Evolutionary conservation across 1,140 invertebrate species (phyloP).

Genomic region (Armadillidium nasatum): DNA sequence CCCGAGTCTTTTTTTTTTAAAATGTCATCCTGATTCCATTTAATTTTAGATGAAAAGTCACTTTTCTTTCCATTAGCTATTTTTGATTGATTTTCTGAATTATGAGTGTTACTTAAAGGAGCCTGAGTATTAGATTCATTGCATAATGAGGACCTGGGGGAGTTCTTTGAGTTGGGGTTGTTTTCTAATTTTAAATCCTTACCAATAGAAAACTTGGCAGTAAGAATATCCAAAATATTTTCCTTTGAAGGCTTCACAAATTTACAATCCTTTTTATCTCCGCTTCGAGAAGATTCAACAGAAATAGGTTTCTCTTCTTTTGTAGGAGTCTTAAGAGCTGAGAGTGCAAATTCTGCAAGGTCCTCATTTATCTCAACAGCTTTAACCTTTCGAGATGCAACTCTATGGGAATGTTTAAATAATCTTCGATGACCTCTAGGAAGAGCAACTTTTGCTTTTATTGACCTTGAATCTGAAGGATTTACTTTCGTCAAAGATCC

Average conservation of each 20-base stretch:
- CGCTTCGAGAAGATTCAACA: not conserved
- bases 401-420: not conserved
- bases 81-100: not conserved
- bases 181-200: not conserved
- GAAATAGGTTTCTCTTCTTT: not conserved
- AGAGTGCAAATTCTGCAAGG: conserved; percentile 41
- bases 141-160: no score
- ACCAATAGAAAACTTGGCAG: conserved; percentile 39
- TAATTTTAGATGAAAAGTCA: not conserved
- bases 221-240: conserved; percentile 42
- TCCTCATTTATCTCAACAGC: conserved; percentile 42
- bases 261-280: not conserved
- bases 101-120: no score
- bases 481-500: conserved; percentile 41
- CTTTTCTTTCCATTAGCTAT: not conserved
- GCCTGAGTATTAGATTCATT: no score
- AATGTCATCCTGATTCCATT: not conserved
- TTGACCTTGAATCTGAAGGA: conserved; percentile 36
- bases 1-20: not conserved
- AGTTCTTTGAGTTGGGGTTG: no score
- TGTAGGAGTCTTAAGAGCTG: conserved; percentile 27
- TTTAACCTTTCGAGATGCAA: conserved; percentile 27
- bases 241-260: conserved; percentile 28
- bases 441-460: conserved; percentile 31
- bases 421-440: conserved; percentile 27